phyloP scores from a whole-genome alignment of 2,888 invertebrate genomes.

The Harpagoxenus sublaevis region DNA sequence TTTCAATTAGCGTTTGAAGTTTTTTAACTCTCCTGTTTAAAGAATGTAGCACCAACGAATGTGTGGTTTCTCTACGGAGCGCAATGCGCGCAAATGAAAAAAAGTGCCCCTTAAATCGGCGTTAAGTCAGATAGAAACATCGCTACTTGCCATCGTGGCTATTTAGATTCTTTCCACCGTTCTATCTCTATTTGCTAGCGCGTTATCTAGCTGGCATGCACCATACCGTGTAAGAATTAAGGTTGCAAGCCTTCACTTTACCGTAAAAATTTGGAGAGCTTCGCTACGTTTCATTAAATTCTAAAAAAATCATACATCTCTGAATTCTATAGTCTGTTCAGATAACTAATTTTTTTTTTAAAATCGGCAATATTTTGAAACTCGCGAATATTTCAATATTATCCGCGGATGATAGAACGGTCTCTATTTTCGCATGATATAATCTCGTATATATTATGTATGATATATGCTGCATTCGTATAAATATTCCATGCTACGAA shows the following conservation, averaged over 20 bases:
- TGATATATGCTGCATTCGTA: conserved; percentile 12
- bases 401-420: conserved; percentile 6
- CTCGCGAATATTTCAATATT: conserved; percentile 34
- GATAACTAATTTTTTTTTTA: conserved; percentile 3
- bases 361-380: neutral
- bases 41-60: conserved; percentile 57
- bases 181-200: conserved; percentile 7
- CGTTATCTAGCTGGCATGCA: neutral
- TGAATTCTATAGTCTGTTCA: neutral
- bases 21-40: conserved; percentile 22
- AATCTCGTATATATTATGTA: conserved; percentile 35
- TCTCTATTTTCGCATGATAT: conserved; percentile 29
- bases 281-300: conserved; percentile 4
- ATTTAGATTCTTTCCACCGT: conserved; percentile 16
- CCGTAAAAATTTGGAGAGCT: neutral
- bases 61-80: conserved; percentile 24
- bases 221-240: neutral
- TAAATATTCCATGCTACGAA: neutral
- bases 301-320: neutral
- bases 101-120: neutral
- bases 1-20: conserved; percentile 45
- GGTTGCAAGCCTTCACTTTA: neutral
- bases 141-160: neutral
- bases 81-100: conserved; percentile 15
- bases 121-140: conserved; percentile 25